Base-by-base conservation (phyloP, 1,140 invertebrate species). In the Zaprionus ghesquierei region DNA sequence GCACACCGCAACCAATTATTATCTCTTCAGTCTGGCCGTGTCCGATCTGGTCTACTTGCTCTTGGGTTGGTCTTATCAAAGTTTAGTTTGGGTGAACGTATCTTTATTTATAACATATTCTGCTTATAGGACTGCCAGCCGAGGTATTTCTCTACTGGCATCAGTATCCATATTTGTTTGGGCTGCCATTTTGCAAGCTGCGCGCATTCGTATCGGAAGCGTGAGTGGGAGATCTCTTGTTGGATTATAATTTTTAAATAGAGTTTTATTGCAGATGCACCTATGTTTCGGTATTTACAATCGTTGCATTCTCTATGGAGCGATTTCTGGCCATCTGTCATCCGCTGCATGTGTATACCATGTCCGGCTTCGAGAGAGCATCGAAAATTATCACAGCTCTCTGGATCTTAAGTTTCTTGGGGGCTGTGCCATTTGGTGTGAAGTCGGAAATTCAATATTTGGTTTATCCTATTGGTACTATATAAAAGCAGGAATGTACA, bases 281-380 rank as follows among this genome's bases (percentile, higher is more conserved):
- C 2, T 98, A 98, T 90, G 96, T 97, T 0, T 98, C 97, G 0
- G 96, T 98, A 1, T 93, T 98, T 78, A 98, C 97, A 22, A 98
- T 99, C 73, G 96, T 97, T 13, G 96, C 96, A 20, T 98, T 98
- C 92, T 97, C 96, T 0, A 95, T 95, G 81, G 96, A 97, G 92
- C 94, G 97, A 44, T 99, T 98, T 93, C 91, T 98, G 27, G 98
- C 98, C 13, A 98, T 99, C 77, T 98, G 97, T 85, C 96, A 98
- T 92, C 97, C 97, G 0, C 92, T 98, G 35, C 94, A 95, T 73
- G 93, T 95, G 18, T 95, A 97, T 86, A 95, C 95, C 3, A 96
- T 97, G 93, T 96, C 96, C 0, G 96, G 96, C 5, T 93, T 98
- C 35, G 94, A 95, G 46, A 93, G 97, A 27, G 96, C 97, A 1